Evolutionary conservation across 92 coral and sea anemone genomes (phyloP), one percentile per base, ranked within the genome.

Genomic region (Porites lobata): DNA sequence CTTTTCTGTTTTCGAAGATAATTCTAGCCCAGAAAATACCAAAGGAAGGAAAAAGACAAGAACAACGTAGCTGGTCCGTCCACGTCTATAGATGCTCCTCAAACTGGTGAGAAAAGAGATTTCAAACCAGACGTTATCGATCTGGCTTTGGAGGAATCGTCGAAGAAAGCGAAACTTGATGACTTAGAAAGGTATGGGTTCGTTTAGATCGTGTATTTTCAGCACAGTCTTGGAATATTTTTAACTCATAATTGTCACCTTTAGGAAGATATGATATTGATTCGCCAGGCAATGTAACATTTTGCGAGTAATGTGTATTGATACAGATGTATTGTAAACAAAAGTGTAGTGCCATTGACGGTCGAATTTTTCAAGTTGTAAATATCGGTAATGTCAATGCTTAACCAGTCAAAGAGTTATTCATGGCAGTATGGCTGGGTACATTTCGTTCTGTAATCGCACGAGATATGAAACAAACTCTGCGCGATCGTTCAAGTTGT

Each of bases 1-100:
- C 24, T 96, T 96, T 65, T 94, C 95, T 47, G 99, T 96, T 86
- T 96, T 96, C 83, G 99, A 96, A 56, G 92, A 84, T 15, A 91
- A 96, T 82, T 78, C 76, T 56, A 75, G 71, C 32, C 58, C 77
- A 26, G 91, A 68, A 22, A 90, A 56, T 56, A 74, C 19, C 13
- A 91, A 92, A 57, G 92, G 88, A 77, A 47, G 75, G 11, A 86
- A 73, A 84, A 87, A 59, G 94, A 72, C 19, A 90, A 93, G 65
- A 87, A 73, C 75, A 88, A 86, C 6, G 72, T 70, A 38, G 76
- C 74, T 32, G 92, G 76, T 65, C 82, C 96, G 62, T 90, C 94
- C 8, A 72, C 82, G 18, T 79, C 92, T 66, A 70, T 64, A 67
- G 84, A 64, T 26, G 72, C 13, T 15, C 78, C 81, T 68, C 67